These are phyloP conservation scores for Diorhabda sublineata DNA, from an alignment of 1,140 invertebrate genomes.

Conservation along the genomic window DNA sequence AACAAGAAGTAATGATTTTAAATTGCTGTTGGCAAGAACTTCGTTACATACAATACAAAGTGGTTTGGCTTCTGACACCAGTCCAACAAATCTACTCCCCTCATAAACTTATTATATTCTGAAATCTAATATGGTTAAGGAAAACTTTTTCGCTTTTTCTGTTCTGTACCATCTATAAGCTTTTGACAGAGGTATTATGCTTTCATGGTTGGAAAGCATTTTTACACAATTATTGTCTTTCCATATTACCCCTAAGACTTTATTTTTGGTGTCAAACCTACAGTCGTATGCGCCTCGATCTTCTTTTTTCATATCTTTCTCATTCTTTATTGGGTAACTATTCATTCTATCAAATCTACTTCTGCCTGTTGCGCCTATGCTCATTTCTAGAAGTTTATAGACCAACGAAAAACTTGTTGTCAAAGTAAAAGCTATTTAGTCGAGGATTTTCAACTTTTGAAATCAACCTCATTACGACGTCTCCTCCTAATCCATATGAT, in stretches of 20 bases:
- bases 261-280: neutral
- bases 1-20: neutral
- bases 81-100: no score
- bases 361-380: neutral
- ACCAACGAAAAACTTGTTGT: neutral
- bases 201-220: neutral
- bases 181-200: neutral
- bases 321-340: neutral
- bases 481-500: no score
- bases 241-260: neutral
- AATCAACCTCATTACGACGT: neutral
- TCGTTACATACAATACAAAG: neutral
- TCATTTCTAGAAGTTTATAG: neutral
- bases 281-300: neutral
- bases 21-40: neutral
- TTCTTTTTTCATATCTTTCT: neutral
- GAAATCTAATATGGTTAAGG: no score
- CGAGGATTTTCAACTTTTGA: neutral
- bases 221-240: neutral
- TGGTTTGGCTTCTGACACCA: neutral
- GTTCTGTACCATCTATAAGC: no score
- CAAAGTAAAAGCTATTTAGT: neutral
- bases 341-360: neutral
- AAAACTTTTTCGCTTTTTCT: no score
- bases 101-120: no score